These are phyloP conservation scores for Delphinus delphis DNA, from an alignment of 2,113 vertebrate species.

Conservation along the genomic window DNA sequence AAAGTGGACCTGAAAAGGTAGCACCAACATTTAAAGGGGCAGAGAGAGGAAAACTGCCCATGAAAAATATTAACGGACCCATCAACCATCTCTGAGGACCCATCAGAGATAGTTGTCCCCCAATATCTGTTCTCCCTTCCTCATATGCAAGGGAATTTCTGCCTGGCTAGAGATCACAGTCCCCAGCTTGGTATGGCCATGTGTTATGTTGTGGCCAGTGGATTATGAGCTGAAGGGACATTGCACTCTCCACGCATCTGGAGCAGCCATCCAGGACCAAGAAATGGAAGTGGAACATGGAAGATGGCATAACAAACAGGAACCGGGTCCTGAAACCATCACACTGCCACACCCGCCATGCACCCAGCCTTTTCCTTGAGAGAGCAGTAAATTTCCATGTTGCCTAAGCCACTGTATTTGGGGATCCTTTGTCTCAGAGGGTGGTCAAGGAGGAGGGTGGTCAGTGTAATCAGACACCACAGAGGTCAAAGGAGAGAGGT, in stretches of 20 bases:
- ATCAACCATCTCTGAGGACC: too few relatives aligned
- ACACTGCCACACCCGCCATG: background rate
- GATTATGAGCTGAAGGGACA: background rate
- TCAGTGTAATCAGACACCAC: background rate
- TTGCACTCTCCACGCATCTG: background rate
- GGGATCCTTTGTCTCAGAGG: background rate
- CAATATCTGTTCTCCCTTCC: background rate
- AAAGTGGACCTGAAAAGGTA: background rate
- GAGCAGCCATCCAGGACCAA: background rate
- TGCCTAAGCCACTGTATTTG: background rate
- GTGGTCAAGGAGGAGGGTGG: background rate
- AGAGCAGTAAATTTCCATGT: background rate
- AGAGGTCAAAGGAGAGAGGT: background rate
- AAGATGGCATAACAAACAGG: background rate
- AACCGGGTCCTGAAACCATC: background rate
- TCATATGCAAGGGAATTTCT: background rate
- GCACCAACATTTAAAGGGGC: too few relatives aligned
- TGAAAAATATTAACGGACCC: background rate
- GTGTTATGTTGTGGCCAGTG: background rate
- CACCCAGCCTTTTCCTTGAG: background rate
- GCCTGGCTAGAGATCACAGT: background rate
- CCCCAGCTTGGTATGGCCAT: background rate
- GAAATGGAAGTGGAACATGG: background rate
- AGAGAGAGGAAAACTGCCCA: background rate
- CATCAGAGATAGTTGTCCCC: background rate